phyloP scores from a whole-genome alignment of 2,113 vertebrate species.

The Ariopsis seemanni region DNA sequence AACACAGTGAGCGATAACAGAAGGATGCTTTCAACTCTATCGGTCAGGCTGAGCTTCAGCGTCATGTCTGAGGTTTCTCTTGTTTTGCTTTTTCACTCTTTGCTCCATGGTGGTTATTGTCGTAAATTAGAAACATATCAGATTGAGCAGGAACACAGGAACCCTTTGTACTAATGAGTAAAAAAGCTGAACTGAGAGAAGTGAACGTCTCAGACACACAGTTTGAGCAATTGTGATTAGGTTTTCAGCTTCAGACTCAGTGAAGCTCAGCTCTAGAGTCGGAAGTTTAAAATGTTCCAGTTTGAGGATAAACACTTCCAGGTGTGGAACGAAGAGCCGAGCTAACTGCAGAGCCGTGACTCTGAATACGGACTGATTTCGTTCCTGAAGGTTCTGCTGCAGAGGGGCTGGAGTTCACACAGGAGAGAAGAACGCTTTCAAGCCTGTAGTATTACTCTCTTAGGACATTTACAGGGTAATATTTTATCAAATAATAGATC shows the following conservation, averaged over 20 bases:
- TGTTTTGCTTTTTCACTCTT: background rate
- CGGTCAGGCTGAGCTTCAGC: background rate
- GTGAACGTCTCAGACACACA: background rate
- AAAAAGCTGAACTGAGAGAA: background rate
- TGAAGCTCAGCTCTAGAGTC: conserved; percentile 7
- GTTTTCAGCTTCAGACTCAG: background rate
- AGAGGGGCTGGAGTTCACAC: background rate
- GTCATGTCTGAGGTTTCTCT: background rate
- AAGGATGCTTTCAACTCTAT: background rate
- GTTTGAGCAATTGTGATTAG: background rate
- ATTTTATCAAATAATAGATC: background rate
- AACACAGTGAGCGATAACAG: background rate
- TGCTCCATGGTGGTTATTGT: background rate
- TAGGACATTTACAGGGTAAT: background rate
- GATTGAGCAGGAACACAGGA: conserved; percentile 8
- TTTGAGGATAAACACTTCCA: conserved; percentile 7
- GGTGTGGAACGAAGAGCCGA: background rate
- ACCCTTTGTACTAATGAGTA: background rate
- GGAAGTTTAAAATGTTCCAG: background rate
- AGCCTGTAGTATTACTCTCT: background rate
- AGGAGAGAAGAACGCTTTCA: background rate
- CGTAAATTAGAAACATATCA: conserved; percentile 14
- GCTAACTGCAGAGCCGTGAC: background rate
- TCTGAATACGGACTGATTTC: background rate
- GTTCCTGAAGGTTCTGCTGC: background rate